phyloP scores from a whole-genome alignment of 2,113 vertebrate species.

The Euleptes europaea region DNA sequence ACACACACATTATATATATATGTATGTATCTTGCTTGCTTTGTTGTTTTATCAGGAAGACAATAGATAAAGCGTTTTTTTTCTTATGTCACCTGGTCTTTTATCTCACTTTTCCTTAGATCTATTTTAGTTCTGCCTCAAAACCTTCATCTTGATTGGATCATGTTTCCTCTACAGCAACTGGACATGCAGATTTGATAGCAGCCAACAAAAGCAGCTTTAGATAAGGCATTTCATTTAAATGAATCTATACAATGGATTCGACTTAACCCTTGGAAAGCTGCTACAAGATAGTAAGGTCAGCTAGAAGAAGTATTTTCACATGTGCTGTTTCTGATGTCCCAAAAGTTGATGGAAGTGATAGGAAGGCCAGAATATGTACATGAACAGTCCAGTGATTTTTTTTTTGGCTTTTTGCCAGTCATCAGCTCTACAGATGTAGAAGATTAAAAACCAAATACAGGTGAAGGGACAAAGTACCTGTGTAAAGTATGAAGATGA shows the following conservation, averaged over 20 bases:
- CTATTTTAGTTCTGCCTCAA: slow-evolving; percentile 57
- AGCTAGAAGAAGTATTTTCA: slow-evolving; percentile 22
- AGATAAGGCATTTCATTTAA: slow-evolving; percentile 58
- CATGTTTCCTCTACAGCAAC: slow-evolving; percentile 42
- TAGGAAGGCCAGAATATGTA: background rate
- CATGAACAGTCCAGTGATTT: rapidly evolving
- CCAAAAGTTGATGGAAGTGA: background rate
- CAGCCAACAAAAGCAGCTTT: slow-evolving; percentile 54
- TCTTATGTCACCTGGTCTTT: slow-evolving; percentile 59
- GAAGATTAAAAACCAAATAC: background rate
- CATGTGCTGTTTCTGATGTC: background rate
- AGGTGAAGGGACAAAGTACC: background rate
- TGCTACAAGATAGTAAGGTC: slow-evolving; percentile 49
- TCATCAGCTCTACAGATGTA: background rate
- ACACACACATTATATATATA: too few relatives aligned
- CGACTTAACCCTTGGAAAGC: slow-evolving; percentile 58
- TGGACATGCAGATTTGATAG: slow-evolving; percentile 57
- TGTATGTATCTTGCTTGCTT: slow-evolving; percentile 36
- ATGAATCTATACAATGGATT: slow-evolving; percentile 59
- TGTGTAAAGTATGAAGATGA: background rate
- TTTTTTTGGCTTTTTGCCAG: background rate
- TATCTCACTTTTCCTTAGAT: slow-evolving; percentile 69
- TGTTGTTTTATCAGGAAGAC: slow-evolving; percentile 63
- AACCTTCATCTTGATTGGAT: slow-evolving; percentile 54
- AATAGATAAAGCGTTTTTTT: slow-evolving; percentile 60